Base-by-base conservation (phyloP, 2,888 invertebrate genomes). In the Epirrhoe alternata region DNA sequence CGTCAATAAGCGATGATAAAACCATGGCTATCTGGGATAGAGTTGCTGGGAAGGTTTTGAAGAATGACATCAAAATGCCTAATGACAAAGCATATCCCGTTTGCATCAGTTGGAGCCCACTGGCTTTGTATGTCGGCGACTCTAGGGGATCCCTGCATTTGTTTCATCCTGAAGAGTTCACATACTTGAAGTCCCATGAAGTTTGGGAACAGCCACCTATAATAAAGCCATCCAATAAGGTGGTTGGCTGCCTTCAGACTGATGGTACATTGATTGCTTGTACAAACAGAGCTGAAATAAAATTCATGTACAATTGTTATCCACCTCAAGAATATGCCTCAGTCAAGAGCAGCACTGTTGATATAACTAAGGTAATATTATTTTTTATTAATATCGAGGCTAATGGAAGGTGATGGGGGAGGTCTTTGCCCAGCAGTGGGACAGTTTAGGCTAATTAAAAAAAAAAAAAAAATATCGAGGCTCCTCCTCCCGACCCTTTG, bases 1-100 rank as follows among this genome's bases (percentile, higher is more conserved):
- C 94, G 45, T 94, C 95, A 17, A 89, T 94, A 1, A 95, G 95
- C 72, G 95, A 95, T 74, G 95, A 95, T 70, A 94, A 88, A 80
- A 94, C 94, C 4, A 84, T 95, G 69, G 92, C 94, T 35, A 81
- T 95, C 45, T 95, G 92, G 89, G 95, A 95, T 77, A 90, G 88
- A 78, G 90, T 91, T 57, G 93, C 94, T 45, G 89, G 93, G 17
- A 90, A 89, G 78, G 78, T 90, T 6, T 66, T 94, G 63, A 77
- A 82, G 66, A 86, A 71, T 74, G 85, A 89, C 74, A 78, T 92
- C 6, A 87, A 87, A 73, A 87, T 92, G 77, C 88, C 89, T 1
- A 83, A 84, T 42, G 84, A 83, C 1, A 88, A 88, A 74, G 87
- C 88, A 33, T 91, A 89, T 70, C 92, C 92, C 31, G 88, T 88